A percentile compares a stretch with the other conserved stretches of the same genome.
Evolutionary conservation across 2,113 vertebrate species (phyloP).

Genomic region (Salvelinus namaycush): DNA sequence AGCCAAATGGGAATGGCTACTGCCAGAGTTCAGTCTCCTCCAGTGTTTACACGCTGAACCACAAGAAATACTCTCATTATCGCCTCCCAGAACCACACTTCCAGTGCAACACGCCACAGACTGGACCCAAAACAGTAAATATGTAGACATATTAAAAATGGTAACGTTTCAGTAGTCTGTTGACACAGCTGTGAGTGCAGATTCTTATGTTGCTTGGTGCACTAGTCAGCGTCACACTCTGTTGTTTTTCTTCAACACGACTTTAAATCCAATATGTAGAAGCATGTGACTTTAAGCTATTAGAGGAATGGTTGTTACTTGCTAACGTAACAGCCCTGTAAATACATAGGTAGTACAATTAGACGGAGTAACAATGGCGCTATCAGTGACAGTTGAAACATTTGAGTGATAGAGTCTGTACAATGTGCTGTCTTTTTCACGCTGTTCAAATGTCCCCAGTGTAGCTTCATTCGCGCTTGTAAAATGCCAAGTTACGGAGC

Average conservation of each 20-base stretch:
- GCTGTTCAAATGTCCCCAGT: not conserved
- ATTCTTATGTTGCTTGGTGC: slow-evolving; percentile 52
- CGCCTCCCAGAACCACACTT: slow-evolving; percentile 54
- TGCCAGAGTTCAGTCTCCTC: slow-evolving; percentile 76
- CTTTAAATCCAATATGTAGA: not conserved
- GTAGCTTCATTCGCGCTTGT: not conserved
- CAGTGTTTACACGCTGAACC: slow-evolving; percentile 73
- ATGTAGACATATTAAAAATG: slow-evolving; percentile 40
- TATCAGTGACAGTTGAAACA: not conserved
- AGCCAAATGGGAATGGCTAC: slow-evolving; percentile 79
- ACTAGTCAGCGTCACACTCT: slow-evolving; percentile 47
- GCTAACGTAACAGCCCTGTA: too few species aligned
- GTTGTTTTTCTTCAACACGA: not conserved
- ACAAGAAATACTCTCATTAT: slow-evolving; percentile 68
- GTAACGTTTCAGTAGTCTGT: slow-evolving; percentile 47
- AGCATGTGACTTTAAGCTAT: not conserved
- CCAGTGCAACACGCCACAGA: slow-evolving; percentile 17
- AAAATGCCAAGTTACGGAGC: not conserved
- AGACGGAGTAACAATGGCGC: too few species aligned
- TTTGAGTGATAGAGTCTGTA: not conserved
- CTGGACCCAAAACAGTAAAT: not conserved
- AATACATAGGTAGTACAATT: too few species aligned
- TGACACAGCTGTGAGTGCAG: slow-evolving; percentile 32
- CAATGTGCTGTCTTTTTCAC: not conserved
- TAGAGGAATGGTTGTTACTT: not conserved